Conservation (phyloP, 2,113 vertebrate genomes). For the Rissa tridactyla region DNA sequence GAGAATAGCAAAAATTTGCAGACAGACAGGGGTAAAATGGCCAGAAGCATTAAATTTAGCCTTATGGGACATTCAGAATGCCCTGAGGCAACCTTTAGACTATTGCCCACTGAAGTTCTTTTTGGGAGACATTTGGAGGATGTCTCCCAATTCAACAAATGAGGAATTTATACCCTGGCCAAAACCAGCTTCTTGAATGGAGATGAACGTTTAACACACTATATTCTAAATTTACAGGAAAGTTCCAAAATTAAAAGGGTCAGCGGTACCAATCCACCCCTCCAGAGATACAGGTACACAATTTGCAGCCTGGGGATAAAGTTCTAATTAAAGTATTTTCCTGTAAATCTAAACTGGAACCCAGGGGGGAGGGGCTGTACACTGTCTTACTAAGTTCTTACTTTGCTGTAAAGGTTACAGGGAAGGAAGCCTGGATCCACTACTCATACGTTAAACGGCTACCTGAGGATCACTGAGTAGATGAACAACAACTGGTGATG, state of each 20-base stretch:
- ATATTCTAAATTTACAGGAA: background rate
- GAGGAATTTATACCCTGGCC: background rate
- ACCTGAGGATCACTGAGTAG: background rate
- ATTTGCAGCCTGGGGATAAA: background rate
- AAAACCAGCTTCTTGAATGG: background rate
- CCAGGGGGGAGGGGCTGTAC: background rate
- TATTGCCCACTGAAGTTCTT: background rate
- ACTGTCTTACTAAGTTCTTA: background rate
- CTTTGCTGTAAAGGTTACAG: background rate
- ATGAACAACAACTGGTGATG: fast-evolving
- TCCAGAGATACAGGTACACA: background rate
- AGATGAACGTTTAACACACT: background rate
- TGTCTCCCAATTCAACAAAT: too few relatives aligned
- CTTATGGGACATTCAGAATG: background rate
- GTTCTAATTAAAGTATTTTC: background rate
- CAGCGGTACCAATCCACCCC: background rate
- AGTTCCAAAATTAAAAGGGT: background rate
- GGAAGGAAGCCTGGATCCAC: background rate
- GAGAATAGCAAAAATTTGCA: background rate
- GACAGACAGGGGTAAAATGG: background rate
- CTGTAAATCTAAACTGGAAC: background rate
- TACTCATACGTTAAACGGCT: background rate
- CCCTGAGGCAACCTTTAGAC: background rate
- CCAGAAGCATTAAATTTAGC: background rate
- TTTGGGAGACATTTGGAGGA: background rate